Evolutionary conservation across 2,113 vertebrate species (phyloP).

Genomic region (Phainopepla nitens): DNA sequence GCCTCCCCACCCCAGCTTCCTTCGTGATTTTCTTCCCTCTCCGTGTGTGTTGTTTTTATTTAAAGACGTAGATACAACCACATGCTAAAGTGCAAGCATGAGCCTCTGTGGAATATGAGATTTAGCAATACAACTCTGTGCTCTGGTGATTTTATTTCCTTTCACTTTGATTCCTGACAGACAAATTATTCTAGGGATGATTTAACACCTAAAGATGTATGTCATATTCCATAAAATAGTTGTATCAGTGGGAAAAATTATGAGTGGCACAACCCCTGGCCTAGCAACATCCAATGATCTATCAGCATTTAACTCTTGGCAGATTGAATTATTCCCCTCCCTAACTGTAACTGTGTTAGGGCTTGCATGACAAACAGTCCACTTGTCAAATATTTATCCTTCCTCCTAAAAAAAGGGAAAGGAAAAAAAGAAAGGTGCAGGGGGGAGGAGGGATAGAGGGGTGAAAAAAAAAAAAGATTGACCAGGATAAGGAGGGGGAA

Average conservation of each 20-base stretch:
- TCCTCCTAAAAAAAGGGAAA: not conserved
- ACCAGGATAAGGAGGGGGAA: not conserved
- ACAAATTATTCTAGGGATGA: conserved; percentile 66
- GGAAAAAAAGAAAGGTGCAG: not conserved
- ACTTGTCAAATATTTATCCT: conserved; percentile 66
- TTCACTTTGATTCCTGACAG: conserved; percentile 67
- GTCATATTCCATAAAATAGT: conserved; percentile 49
- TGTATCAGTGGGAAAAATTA: conserved; percentile 48
- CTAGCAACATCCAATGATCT: conserved; percentile 55
- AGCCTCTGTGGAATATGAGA: conserved; percentile 41
- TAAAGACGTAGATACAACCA: not conserved
- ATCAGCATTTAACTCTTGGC: conserved; percentile 46
- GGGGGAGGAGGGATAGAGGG: no score
- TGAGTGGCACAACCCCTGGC: conserved; percentile 42
- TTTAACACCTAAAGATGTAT: conserved; percentile 64
- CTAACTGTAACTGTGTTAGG: conserved; percentile 42
- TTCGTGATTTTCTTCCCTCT: not conserved
- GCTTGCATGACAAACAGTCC: conserved; percentile 52
- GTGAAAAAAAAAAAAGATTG: not conserved
- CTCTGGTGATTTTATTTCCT: conserved; percentile 69
- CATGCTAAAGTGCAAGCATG: not conserved
- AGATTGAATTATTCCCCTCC: conserved; percentile 54
- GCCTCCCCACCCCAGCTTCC: not conserved
- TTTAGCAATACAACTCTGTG: conserved; percentile 34
- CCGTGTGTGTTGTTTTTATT: not conserved